These are phyloP conservation scores for Orthosia cruda DNA, from an alignment of 2,888 invertebrate species.

Conservation along the genomic window DNA sequence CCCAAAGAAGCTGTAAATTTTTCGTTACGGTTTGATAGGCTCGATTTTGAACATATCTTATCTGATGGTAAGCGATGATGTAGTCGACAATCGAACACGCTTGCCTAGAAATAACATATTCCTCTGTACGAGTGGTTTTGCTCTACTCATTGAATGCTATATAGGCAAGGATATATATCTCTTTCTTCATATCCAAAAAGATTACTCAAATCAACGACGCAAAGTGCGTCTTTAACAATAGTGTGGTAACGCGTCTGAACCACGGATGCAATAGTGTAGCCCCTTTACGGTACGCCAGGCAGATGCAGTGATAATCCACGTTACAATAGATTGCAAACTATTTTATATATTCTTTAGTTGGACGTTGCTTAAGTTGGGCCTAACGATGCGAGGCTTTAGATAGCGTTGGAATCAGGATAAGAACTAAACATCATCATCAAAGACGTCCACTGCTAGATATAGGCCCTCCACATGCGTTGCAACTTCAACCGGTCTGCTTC, in stretches of 20 bases:
- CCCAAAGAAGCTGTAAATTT: too few species aligned
- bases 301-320: constrained; percentile 54
- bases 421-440: not conserved
- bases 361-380: constrained; percentile 29
- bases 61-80: not conserved
- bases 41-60: not conserved
- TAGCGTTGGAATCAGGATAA: not conserved
- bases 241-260: constrained; percentile 50
- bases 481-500: too few species aligned
- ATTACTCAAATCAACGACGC: constrained; percentile 21
- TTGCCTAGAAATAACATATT: not conserved
- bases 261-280: constrained; percentile 54
- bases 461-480: not conserved
- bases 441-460: not conserved
- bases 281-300: constrained; percentile 58
- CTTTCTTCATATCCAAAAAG: not conserved
- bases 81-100: not conserved
- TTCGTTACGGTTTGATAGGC: not conserved
- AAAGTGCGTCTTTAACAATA: constrained; percentile 55
- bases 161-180: too few species aligned
- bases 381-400: constrained; percentile 13
- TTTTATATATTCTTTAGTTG: constrained; percentile 38
- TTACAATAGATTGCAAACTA: constrained; percentile 54
- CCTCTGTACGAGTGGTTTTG: too few species aligned
- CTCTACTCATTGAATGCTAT: not conserved